phyloP scores from a whole-genome alignment of 2,888 invertebrate genomes.

The Trachelus troglodyta region DNA sequence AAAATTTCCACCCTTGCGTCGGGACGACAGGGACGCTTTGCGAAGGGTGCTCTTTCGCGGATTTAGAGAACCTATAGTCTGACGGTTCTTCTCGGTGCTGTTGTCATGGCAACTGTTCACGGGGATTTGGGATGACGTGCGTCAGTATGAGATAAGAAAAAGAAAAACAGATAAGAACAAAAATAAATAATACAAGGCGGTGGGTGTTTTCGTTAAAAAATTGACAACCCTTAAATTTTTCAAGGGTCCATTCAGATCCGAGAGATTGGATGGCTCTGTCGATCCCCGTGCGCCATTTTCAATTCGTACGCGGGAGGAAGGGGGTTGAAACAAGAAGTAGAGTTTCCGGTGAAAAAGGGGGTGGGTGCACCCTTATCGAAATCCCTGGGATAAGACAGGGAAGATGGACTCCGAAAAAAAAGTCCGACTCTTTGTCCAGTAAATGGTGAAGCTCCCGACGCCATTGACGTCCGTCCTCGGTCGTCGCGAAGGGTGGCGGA shows the following conservation, averaged over 20 bases:
- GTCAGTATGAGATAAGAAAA: background rate
- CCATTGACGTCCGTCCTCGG: slow-evolving; percentile 33
- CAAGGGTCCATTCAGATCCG: too few species aligned
- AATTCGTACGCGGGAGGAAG: too few species aligned
- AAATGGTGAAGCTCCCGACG: slow-evolving; percentile 56
- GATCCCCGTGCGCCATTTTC: too few species aligned
- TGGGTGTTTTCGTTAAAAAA: too few species aligned
- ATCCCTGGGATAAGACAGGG: slow-evolving; percentile 19
- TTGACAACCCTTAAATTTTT: too few species aligned
- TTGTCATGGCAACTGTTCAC: slow-evolving; percentile 55
- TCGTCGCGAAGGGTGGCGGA: slow-evolving; percentile 37
- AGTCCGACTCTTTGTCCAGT: slow-evolving; percentile 47
- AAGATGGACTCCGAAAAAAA: slow-evolving; percentile 40
- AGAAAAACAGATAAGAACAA: too few species aligned
- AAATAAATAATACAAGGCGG: too few species aligned
- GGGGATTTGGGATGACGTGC: background rate
- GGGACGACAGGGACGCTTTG: slow-evolving; percentile 15
- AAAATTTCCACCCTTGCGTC: slow-evolving; percentile 2
- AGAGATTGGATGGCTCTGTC: too few species aligned
- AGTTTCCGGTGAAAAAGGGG: too few species aligned
- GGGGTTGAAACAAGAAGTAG: too few species aligned
- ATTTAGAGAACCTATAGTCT: slow-evolving; percentile 45
- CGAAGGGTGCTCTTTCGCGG: slow-evolving; percentile 38
- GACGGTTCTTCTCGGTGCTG: slow-evolving; percentile 32
- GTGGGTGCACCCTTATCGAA: too few species aligned